These are phyloP conservation scores for Limnodromus scolopaceus DNA, from an alignment of 2,797 vertebrate genomes.

Conservation along the genomic window DNA sequence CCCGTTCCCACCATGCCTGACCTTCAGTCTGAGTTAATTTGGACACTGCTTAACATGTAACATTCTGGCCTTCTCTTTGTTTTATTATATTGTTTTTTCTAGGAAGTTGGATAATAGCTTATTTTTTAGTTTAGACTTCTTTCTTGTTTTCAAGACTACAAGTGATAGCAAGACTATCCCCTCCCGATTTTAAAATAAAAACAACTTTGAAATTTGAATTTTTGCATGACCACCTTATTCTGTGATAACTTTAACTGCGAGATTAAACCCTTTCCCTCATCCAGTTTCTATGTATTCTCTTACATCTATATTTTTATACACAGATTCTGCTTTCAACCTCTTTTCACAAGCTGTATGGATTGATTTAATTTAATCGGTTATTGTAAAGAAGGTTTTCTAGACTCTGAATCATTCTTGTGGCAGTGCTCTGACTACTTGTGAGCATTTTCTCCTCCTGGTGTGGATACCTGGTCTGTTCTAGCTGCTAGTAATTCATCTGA, in stretches of 20 bases:
- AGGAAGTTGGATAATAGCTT: neutral
- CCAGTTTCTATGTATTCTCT: neutral
- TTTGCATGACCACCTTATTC: neutral
- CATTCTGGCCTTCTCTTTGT: neutral
- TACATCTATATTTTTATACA: neutral
- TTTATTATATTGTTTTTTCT: neutral
- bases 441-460: neutral
- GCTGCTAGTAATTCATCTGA: neutral
- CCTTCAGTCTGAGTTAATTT: neutral
- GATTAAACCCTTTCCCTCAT: neutral
- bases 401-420: neutral
- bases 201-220: neutral
- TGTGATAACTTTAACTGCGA: neutral
- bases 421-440: neutral
- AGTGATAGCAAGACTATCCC: neutral
- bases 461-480: neutral
- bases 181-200: neutral
- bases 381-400: neutral
- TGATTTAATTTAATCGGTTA: neutral
- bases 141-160: neutral
- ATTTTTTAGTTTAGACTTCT: neutral
- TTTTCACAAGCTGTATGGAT: neutral
- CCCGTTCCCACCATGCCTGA: fast-evolving
- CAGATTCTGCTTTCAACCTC: neutral
- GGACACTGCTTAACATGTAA: neutral